phyloP scores from a whole-genome alignment of 2,888 invertebrate species.

The Noctuana brunneofusca region DNA sequence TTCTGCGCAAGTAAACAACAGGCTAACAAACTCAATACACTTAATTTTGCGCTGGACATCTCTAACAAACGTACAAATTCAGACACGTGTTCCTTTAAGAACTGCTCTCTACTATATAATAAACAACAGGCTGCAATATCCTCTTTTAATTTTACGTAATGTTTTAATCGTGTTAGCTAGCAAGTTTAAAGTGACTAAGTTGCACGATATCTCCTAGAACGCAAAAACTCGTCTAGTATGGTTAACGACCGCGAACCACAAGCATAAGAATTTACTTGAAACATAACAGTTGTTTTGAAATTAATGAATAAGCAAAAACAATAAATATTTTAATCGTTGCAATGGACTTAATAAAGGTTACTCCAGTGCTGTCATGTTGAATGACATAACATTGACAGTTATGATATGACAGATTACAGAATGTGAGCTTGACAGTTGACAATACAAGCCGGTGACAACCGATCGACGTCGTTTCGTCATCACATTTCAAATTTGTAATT shows the following conservation, averaged over 20 bases:
- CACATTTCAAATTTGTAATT: no score
- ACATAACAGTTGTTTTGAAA: constrained; percentile 10
- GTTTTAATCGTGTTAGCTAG: constrained; percentile 25
- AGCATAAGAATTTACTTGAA: constrained; percentile 9
- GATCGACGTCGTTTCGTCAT: no score
- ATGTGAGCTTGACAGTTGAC: background rate
- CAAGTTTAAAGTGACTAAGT: constrained; percentile 10
- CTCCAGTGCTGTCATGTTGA: background rate
- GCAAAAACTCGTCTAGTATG: constrained; percentile 10
- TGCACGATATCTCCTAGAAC: constrained; percentile 14
- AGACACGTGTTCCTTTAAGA: constrained; percentile 7
- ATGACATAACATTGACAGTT: background rate
- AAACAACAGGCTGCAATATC: constrained; percentile 27
- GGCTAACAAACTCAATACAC: constrained; percentile 49
- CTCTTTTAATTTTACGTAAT: constrained; percentile 33
- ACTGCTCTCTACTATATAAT: constrained; percentile 12
- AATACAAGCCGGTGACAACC: no score
- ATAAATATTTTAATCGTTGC: background rate
- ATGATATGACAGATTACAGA: background rate
- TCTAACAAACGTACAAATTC: constrained; percentile 39
- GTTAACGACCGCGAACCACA: constrained; percentile 5
- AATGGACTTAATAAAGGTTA: no score
- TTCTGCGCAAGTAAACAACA: constrained; percentile 58
- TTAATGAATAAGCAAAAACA: constrained; percentile 1
- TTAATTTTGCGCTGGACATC: constrained; percentile 57